Percentiles rank a stretch among this genome's conserved stretches.
Conservation (phyloP, 2,797 vertebrate species). For the Myiotriccus ornatus region DNA sequence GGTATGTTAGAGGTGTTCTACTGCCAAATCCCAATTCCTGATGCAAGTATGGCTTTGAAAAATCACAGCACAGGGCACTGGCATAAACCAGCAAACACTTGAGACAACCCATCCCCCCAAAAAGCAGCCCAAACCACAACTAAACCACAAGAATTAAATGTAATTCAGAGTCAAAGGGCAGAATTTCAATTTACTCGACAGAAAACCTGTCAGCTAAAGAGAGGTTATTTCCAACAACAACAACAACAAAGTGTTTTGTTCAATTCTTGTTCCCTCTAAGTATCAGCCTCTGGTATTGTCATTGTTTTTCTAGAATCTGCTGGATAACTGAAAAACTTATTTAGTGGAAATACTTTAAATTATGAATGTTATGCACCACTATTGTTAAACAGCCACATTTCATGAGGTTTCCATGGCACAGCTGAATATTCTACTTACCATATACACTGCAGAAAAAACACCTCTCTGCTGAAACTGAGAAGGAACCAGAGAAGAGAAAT, state of each 20-base stretch:
- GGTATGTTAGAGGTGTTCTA: neutral
- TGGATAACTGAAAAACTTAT: neutral
- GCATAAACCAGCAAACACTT: neutral
- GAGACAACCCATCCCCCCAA: accelerated
- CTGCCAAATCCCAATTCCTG: neutral
- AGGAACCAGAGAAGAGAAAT: neutral
- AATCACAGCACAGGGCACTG: neutral
- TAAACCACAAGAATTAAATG: neutral
- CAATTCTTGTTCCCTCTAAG: neutral
- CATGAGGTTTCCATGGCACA: neutral
- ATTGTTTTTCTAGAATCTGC: neutral
- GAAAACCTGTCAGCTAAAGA: neutral
- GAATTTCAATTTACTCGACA: neutral
- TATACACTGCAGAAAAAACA: neutral
- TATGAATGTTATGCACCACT: neutral
- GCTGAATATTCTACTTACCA: neutral
- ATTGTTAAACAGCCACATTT: neutral
- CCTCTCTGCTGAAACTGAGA: neutral
- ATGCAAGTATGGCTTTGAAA: neutral
- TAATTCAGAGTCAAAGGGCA: neutral
- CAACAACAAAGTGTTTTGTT: neutral
- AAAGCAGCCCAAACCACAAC: neutral
- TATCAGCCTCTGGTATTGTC: neutral
- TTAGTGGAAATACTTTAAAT: neutral
- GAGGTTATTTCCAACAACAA: neutral